Conservation (phyloP, 2,888 invertebrate genomes). For the Trachelus tabidus region DNA sequence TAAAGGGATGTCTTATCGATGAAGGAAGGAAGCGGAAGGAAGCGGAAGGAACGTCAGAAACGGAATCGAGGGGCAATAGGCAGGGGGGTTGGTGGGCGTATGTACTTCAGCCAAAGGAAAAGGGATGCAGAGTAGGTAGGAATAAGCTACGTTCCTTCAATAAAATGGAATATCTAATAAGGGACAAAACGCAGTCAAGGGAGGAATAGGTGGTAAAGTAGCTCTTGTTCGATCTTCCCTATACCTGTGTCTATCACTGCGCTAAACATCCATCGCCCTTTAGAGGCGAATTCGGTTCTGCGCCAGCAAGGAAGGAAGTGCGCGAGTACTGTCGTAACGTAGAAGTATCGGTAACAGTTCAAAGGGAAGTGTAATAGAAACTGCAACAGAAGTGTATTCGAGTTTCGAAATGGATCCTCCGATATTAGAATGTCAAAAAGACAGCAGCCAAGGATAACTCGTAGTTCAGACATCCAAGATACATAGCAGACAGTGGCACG, state of each 20-base stretch:
- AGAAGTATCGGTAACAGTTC: not conserved
- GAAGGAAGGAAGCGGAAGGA: slow-evolving; percentile 32
- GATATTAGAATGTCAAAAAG: not conserved
- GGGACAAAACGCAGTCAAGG: slow-evolving; percentile 52
- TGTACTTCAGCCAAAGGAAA: slow-evolving; percentile 17
- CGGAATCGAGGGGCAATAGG: slow-evolving; percentile 6
- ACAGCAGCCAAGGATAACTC: not conserved
- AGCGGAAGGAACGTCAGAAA: slow-evolving; percentile 19
- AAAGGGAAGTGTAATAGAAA: not conserved
- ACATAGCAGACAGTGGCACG: not conserved
- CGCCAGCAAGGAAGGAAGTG: too few relatives aligned
- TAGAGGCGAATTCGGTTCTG: too few relatives aligned
- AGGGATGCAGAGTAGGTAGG: slow-evolving; percentile 30
- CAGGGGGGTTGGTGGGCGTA: slow-evolving; percentile 24
- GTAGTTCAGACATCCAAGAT: not conserved
- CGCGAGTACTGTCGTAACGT: not conserved
- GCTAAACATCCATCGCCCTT: not conserved
- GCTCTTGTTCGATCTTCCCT: not conserved
- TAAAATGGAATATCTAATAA: slow-evolving; percentile 64
- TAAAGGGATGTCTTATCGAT: slow-evolving; percentile 58
- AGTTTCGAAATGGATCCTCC: not conserved
- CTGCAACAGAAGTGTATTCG: too few relatives aligned
- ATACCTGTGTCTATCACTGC: not conserved
- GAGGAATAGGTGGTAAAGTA: slow-evolving; percentile 41
- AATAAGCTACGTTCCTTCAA: slow-evolving; percentile 48